Evolutionary conservation across 2,888 invertebrate genomes (phyloP).

Genomic region (Lobophora halterata): DNA sequence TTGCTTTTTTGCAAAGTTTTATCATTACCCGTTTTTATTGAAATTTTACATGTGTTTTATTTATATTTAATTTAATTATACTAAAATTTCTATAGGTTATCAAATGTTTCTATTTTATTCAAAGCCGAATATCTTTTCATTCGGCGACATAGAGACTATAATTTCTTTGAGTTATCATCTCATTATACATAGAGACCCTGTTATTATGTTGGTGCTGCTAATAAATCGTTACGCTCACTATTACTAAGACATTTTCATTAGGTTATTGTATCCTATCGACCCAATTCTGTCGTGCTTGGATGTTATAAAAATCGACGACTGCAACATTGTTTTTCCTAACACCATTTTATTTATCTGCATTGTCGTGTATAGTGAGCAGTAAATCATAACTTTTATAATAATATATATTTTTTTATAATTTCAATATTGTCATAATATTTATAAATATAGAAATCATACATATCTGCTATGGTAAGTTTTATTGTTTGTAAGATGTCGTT

Average conservation of each 20-base stretch:
- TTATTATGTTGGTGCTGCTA: slow-evolving; percentile 29
- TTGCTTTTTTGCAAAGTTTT: too few relatives aligned
- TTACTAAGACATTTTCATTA: slow-evolving; percentile 2
- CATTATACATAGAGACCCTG: slow-evolving; percentile 5
- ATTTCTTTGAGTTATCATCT: slow-evolving; percentile 9
- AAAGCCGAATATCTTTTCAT: slow-evolving; percentile 13
- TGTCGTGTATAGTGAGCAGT: too few relatives aligned
- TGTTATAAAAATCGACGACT: slow-evolving; percentile 8
- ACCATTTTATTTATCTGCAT: too few relatives aligned
- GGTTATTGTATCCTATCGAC: slow-evolving; percentile 1
- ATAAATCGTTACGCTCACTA: slow-evolving; percentile 7
- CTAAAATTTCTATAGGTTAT: not conserved
- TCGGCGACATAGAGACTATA: slow-evolving; percentile 4
- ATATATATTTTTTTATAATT: slow-evolving; percentile 18
- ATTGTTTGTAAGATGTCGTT: slow-evolving; percentile 38
- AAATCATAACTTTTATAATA: too few relatives aligned
- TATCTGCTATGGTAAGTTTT: slow-evolving; percentile 73
- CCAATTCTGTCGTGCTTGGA: not conserved
- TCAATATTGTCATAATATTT: slow-evolving; percentile 16
- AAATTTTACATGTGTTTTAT: too few relatives aligned
- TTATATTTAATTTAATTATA: slow-evolving; percentile 10
- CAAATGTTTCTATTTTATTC: slow-evolving; percentile 1
- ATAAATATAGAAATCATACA: slow-evolving; percentile 49
- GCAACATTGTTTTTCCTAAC: too few relatives aligned
- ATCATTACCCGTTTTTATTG: too few relatives aligned